Evolutionary conservation across 1,140 invertebrate species (phyloP), one percentile per base, ranked within the genome.

Genomic region (Lithobius niger): DNA sequence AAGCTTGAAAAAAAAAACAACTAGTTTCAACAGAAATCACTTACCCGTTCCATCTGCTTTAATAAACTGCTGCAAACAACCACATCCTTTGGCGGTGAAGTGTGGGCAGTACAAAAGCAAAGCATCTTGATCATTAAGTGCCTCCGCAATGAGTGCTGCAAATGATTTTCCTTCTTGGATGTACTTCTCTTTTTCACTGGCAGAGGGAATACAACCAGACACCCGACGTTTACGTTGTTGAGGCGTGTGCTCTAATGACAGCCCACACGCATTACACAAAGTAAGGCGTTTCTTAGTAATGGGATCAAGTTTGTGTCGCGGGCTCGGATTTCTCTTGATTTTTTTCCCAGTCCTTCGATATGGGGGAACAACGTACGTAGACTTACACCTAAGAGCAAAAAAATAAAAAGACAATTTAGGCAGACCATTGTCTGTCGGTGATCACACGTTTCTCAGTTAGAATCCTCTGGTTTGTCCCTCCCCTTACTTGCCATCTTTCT

Each of bases 231-330:
- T 36, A 22, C 28, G 26, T 58, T 42, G 51, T 53, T 24, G 48
- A n/a, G 2, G 25, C 48, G 2, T 51, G 51, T 15, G 54, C 57
- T 19, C 58, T 44, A 52, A 57, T 54, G 51, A 62, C 10, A 59
- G 49, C 63, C 65, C 60, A 59, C 65, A 66, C 16, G 63, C 61
- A 57, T 66, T 66, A 54, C 65, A 66, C 1, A 66, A 42, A 1
- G 54, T 54, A 3, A 65, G 43, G 3, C 48, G 50, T 47, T 62
- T 60, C 13, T 59, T 57, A 16, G 59, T 65, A 0, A 42, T 42
- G 6, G 60, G 60, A 42, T 65, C 59, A 6, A 57, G 44, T 22
- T 58, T 55, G 22, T 61, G 51, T 16, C 61, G 24, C 1, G 65
- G 65, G 26, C 16, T 15, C 10, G 40, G 28, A 3, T 40, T 36